These are phyloP conservation scores for Anoplopoma fimbria DNA, from an alignment of 2,113 vertebrate genomes.

Conservation along the genomic window DNA sequence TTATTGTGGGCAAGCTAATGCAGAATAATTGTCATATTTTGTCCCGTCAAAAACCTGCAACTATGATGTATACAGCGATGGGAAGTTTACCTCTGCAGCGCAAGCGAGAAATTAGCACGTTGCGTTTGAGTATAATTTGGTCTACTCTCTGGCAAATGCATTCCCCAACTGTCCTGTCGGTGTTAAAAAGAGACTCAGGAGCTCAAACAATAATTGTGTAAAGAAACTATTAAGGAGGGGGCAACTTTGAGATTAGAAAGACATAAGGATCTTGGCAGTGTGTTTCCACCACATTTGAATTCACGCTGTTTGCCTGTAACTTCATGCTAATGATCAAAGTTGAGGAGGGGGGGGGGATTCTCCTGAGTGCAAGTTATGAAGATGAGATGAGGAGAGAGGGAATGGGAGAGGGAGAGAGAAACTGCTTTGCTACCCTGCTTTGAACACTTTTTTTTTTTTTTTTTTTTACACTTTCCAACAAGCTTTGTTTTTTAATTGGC, in stretches of 20 bases:
- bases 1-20: conserved; percentile 76
- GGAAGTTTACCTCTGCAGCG: conserved; percentile 46
- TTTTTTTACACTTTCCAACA: conserved; percentile 91
- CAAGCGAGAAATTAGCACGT: background rate
- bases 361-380: conserved; percentile 85
- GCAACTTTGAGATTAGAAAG: conserved; percentile 70
- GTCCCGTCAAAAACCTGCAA: conserved; percentile 66
- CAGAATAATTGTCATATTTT: conserved; percentile 80
- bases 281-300: conserved; percentile 80
- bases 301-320: conserved; percentile 79
- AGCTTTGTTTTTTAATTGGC: conserved; percentile 99
- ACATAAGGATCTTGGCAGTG: conserved; percentile 59
- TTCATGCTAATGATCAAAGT: conserved; percentile 87
- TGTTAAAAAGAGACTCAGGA: conserved; percentile 8
- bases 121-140: conserved; percentile 5
- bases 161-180: background rate
- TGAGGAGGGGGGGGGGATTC: conserved; percentile 72
- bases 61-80: conserved; percentile 56
- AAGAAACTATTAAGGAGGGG: conserved; percentile 53
- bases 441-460: conserved; percentile 87
- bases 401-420: conserved; percentile 58
- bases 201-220: conserved; percentile 36
- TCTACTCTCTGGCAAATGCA: background rate
- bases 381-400: conserved; percentile 82
- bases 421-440: conserved; percentile 86